phyloP scores from a whole-genome alignment of 2,113 vertebrate species.

The Gnathonemus longibarbis region DNA sequence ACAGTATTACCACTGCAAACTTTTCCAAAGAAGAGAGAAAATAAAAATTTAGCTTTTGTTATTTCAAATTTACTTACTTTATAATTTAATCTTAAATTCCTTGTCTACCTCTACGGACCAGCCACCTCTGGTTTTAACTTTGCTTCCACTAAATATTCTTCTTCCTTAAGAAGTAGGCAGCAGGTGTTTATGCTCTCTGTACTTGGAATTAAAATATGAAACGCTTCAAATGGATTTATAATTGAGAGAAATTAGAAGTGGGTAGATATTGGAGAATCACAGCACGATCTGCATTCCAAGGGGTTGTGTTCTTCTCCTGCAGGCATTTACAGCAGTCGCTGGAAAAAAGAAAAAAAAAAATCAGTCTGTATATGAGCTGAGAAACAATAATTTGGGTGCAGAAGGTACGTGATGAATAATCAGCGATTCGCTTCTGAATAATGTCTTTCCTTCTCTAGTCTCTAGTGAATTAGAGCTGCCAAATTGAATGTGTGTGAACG shows the following conservation, averaged over 20 bases:
- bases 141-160: constrained; percentile 25
- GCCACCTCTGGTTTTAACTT: constrained; percentile 29
- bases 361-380: neutral
- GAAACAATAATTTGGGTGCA: neutral
- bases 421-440: neutral
- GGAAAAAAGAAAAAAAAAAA: constrained; percentile 16
- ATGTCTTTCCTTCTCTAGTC: neutral
- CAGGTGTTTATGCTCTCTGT: constrained; percentile 15
- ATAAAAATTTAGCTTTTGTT: neutral
- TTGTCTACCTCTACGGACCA: neutral
- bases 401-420: neutral
- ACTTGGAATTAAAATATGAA: constrained; percentile 23
- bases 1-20: neutral
- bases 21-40: neutral
- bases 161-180: constrained; percentile 20
- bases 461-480: too few species aligned
- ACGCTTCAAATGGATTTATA: constrained; percentile 26
- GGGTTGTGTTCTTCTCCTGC: neutral
- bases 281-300: constrained; percentile 35
- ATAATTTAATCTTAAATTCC: neutral
- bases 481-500: too few species aligned
- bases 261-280: constrained; percentile 34
- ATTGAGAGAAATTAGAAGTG: constrained; percentile 40
- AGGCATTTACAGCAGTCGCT: constrained; percentile 20
- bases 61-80: neutral